Evolutionary conservation across 2,797 vertebrate genomes (phyloP).

Genomic region (Cryptoprocta ferox): DNA sequence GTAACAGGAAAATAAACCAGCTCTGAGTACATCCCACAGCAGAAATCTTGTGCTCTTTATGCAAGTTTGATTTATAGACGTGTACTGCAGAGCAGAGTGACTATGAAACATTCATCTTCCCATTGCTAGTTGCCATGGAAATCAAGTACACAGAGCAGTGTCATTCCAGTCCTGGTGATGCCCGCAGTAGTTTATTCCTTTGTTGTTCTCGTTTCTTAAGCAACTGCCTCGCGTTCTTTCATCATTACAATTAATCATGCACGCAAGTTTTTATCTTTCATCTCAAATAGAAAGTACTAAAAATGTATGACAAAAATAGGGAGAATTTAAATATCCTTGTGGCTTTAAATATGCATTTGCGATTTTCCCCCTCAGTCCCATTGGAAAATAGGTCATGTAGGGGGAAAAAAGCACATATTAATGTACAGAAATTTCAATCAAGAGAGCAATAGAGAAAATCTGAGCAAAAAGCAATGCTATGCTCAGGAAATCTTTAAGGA

Average conservation of each 20-base stretch:
- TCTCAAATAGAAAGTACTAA: constrained; percentile 60
- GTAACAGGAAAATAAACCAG: constrained; percentile 88
- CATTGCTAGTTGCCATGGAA: constrained; percentile 91
- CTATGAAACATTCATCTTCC: constrained; percentile 91
- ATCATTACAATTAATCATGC: constrained; percentile 85
- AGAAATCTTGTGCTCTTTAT: constrained; percentile 89
- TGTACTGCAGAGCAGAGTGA: constrained; percentile 88
- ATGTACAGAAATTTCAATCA: constrained; percentile 68
- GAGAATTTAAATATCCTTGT: constrained; percentile 73
- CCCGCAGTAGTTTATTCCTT: constrained; percentile 89
- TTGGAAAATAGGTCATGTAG: constrained; percentile 75
- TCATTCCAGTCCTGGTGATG: constrained; percentile 90
- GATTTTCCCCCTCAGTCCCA: constrained; percentile 53
- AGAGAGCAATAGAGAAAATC: background rate
- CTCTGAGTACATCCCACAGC: constrained; percentile 86
- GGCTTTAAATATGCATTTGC: constrained; percentile 37
- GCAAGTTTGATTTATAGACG: constrained; percentile 93
- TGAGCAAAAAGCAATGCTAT: background rate
- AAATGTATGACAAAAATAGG: constrained; percentile 49
- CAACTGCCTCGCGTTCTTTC: constrained; percentile 88
- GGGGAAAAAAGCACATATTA: constrained; percentile 60
- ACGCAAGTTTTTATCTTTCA: constrained; percentile 69
- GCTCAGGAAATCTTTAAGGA: background rate
- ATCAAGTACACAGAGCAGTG: constrained; percentile 90
- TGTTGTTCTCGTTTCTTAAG: constrained; percentile 91